Base-by-base conservation (phyloP, 1,140 invertebrate species). In the Gonatopus flavifemur region DNA sequence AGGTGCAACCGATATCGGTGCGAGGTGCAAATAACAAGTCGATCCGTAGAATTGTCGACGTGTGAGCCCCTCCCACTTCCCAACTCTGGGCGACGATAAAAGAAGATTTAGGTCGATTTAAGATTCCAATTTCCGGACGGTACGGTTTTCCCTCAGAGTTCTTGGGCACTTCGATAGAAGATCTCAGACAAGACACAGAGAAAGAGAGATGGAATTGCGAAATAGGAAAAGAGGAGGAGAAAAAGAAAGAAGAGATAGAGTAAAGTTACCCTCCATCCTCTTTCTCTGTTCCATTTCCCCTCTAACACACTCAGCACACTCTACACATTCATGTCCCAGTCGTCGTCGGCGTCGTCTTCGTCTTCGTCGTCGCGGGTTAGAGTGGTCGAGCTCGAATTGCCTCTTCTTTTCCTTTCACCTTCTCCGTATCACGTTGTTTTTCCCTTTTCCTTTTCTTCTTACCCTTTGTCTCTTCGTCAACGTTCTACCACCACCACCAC, bases 91-190 rank as follows among this genome's bases (percentile, higher is more conserved):
- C 53, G 59, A 37, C 55, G 57, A 64, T 68, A 66, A 59, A 55
- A 66, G 54, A 60, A 59, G 63, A 68, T 64, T 61, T 60, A 56
- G 61, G 64, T 68, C 69, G 69, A 71, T 70, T 67, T 68, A 69
- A 69, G 65, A 70, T 72, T 72, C 66, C 69, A 72, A 70, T 72
- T 72, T 72, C 61, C 66, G 56, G 55, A 7, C n/a, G n/a, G n/a
- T n/a, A n/a, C n/a, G 33, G 20, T 53, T n/a, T 55, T 46, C 49
- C 55, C 30, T n/a, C n/a, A n/a, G n/a, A n/a, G n/a, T n/a, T n/a
- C n/a, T 32, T 48, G 42, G 38, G 51, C 44, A 19, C 15, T 16
- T 15, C 18, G 32, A 44, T 36, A 51, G 49, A 62, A 46, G 49
- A 41, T 55, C 40, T 37, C 39, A 46, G 51, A 49, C 47, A 49